phyloP scores from a whole-genome alignment of 2,113 vertebrate species.

The Cyanistes caeruleus region DNA sequence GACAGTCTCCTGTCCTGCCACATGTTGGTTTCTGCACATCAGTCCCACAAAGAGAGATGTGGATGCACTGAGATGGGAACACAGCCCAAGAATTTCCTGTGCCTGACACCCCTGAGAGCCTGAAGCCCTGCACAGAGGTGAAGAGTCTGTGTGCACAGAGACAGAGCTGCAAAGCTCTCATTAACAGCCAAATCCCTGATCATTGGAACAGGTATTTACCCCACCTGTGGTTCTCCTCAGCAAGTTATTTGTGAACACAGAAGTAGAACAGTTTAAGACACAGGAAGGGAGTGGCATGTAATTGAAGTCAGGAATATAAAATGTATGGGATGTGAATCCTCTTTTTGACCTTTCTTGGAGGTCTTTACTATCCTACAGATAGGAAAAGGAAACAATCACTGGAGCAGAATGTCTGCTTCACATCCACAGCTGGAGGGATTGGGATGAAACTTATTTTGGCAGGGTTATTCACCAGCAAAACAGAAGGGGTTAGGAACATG shows the following conservation, averaged over 20 bases:
- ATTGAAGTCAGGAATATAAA: neutral
- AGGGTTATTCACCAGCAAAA: neutral
- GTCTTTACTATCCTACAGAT: neutral
- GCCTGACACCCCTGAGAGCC: neutral
- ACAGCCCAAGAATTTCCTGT: neutral
- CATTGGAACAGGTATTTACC: neutral
- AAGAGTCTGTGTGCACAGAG: neutral
- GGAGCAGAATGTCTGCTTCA: neutral
- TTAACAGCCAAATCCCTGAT: neutral
- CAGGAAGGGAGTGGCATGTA: neutral
- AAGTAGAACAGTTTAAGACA: neutral
- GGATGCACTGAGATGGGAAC: neutral
- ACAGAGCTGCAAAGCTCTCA: neutral
- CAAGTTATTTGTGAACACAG: neutral
- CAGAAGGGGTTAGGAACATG: neutral
- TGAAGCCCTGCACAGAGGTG: neutral
- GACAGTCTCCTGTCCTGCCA: neutral
- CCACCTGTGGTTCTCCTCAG: neutral
- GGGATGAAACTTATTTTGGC: neutral
- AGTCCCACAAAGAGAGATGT: neutral
- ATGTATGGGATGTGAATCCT: accelerated
- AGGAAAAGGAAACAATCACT: neutral
- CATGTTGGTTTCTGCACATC: neutral
- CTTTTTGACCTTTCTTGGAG: neutral
- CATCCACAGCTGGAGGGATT: neutral